Base-by-base conservation (phyloP, 2,888 invertebrate genomes). In the Pelosia muscerda region DNA sequence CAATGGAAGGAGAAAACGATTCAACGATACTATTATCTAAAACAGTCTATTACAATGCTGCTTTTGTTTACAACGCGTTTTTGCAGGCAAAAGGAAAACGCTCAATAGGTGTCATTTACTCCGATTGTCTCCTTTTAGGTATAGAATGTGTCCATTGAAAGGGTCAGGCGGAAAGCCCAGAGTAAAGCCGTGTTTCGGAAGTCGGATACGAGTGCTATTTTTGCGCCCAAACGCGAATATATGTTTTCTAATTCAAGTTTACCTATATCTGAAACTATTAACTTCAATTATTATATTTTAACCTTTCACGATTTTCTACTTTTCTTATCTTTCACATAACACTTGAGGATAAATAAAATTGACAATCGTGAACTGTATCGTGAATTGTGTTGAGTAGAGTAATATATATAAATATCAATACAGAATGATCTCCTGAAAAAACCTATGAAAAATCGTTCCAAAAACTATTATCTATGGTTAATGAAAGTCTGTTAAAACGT, bases 61-160 rank as follows among this genome's bases (percentile, higher is more conserved):
- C 79, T 85, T 87, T 85, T 84, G 84, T 85, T 85, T 86, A 82
- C 83, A 79, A 77, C 76, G 77, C 77, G 74, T 74, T 75, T 82
- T 78, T 82, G 74, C 75, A 75, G 71, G 83, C 79, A 81, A 79
- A 84, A 81, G 79, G 84, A 84, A 85, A 86, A 80, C 75, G 78
- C 76, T 83, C 87, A 74, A 87, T 88, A 86, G 80, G 85, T 81
- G 73, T 80, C 79, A 77, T 81, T 79, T 76, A 72, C 74, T 76
- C 67, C 81, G 81, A 86, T 87, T 81, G 81, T 80, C 81, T 79
- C 81, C 74, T 75, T 74, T 81, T 79, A 77, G 76, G 77, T 76
- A 75, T 66, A 75, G 75, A 79, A 81, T 78, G 82, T 73, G 81
- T 78, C 76, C 76, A 75, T 81, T 75, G 76, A 71, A 70, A 65